phyloP scores from a whole-genome alignment of 2,888 invertebrate genomes.

The Sarcophaga rosellei region DNA sequence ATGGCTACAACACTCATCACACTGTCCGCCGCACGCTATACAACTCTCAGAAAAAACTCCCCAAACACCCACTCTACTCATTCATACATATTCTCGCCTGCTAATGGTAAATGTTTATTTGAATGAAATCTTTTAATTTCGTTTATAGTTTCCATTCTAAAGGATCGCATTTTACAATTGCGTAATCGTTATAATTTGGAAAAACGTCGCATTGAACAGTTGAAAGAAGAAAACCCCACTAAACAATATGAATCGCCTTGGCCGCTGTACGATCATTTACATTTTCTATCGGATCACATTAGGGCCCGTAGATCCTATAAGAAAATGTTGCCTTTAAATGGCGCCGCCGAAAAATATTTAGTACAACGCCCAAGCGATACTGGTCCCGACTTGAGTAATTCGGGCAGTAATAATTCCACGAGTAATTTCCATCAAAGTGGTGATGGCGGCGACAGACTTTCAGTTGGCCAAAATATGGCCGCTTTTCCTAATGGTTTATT shows the following conservation, averaged over 20 bases:
- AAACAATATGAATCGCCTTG: constrained; percentile 77
- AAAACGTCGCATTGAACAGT: constrained; percentile 79
- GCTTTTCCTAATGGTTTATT: constrained; percentile 71
- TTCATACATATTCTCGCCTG: background rate
- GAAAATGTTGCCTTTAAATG: constrained; percentile 72
- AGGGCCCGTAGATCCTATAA: constrained; percentile 80
- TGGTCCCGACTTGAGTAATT: constrained; percentile 53
- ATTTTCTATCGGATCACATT: constrained; percentile 80
- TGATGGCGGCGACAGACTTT: constrained; percentile 50
- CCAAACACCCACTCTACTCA: background rate
- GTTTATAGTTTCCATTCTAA: constrained; percentile 77
- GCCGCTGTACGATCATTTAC: constrained; percentile 80
- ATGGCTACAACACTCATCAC: background rate
- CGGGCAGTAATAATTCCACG: constrained; percentile 66
- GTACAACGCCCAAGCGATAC: background rate
- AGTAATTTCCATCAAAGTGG: constrained; percentile 55
- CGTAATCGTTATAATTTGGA: constrained; percentile 81
- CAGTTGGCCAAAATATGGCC: constrained; percentile 28
- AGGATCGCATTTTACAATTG: constrained; percentile 81
- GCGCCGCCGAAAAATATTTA: background rate
- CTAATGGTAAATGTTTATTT: background rate
- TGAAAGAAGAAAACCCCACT: constrained; percentile 74
- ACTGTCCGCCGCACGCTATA: background rate
- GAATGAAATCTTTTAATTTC: constrained; percentile 1
- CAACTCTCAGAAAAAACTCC: background rate